These are phyloP conservation scores for Psilanteris sp. DNA, from an alignment of 1,140 invertebrate species.

Conservation along the genomic window DNA sequence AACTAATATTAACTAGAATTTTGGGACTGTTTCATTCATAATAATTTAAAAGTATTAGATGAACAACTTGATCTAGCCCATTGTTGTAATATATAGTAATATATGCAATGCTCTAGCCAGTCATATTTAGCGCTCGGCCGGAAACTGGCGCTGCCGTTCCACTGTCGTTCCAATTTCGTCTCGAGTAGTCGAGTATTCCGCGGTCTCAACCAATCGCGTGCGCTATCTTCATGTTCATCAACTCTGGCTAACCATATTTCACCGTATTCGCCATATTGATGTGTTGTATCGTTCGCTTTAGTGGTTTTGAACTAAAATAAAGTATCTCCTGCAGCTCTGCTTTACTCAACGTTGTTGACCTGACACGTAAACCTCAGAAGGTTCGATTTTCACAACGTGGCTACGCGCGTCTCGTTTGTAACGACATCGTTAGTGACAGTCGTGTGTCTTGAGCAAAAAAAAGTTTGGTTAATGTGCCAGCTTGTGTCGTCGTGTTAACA, in stretches of 20 bases:
- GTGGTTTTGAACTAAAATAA: slow-evolving; percentile 77
- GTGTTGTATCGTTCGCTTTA: slow-evolving; percentile 79
- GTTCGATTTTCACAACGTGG: slow-evolving; percentile 11
- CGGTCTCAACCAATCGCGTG: slow-evolving; percentile 19
- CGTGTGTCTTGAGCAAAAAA: slow-evolving; percentile 54
- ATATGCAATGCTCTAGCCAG: too few relatives aligned
- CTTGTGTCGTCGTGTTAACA: slow-evolving; percentile 69
- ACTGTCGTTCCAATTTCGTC: slow-evolving; percentile 1
- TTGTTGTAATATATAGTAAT: too few relatives aligned
- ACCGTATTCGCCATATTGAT: slow-evolving; percentile 81
- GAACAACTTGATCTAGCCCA: too few relatives aligned
- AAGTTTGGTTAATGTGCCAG: slow-evolving; percentile 80
- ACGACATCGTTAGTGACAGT: slow-evolving; percentile 51
- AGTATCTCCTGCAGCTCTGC: slow-evolving; percentile 68
- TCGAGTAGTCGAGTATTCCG: slow-evolving; percentile 10
- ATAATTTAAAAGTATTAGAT: too few relatives aligned
- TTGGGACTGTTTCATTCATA: too few relatives aligned
- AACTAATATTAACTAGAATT: too few relatives aligned
- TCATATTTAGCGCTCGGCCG: too few relatives aligned
- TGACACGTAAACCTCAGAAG: slow-evolving; percentile 26
- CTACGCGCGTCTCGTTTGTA: slow-evolving; percentile 12
- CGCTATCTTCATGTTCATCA: slow-evolving; percentile 47
- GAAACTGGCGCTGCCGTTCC: background rate
- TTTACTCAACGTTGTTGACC: slow-evolving; percentile 33
- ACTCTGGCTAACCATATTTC: slow-evolving; percentile 76